Percentiles rank a stretch among this genome's conserved stretches.
Conservation (phyloP, 1,140 invertebrate species). For the Orchesella cincta region DNA sequence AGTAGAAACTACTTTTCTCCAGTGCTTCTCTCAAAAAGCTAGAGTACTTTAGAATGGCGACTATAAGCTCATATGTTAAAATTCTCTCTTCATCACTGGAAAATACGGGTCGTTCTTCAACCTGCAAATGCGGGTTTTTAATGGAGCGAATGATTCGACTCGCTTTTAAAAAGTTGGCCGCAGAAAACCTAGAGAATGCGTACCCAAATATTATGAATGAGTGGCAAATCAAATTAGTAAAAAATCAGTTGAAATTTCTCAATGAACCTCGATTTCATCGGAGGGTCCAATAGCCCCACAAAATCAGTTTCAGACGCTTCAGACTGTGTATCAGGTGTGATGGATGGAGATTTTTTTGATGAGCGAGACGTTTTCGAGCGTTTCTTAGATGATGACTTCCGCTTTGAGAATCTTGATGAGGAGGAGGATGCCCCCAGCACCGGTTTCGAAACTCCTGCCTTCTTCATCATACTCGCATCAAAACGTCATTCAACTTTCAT, state of each 20-base stretch:
- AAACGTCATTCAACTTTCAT: no score
- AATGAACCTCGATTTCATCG: not conserved
- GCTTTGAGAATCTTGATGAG: no score
- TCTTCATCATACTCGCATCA: no score
- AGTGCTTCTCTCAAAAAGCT: constrained; percentile 39
- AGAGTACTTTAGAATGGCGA: constrained; percentile 39
- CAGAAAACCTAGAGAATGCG: constrained; percentile 33
- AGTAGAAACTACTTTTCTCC: constrained; percentile 33
- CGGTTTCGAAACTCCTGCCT: no score
- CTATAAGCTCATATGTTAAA: constrained; percentile 41
- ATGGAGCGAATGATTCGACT: constrained; percentile 40
- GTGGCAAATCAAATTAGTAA: no score
- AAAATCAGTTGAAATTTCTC: no score
- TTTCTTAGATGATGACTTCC: no score
- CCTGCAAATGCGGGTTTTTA: constrained; percentile 2
- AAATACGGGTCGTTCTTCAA: constrained; percentile 35
- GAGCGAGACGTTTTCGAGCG: no score
- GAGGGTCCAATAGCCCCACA: not conserved
- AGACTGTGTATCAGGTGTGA: no score
- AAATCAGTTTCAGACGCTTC: not conserved
- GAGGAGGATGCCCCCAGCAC: no score
- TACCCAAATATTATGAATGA: no score
- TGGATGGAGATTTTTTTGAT: no score
- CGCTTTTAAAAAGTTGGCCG: constrained; percentile 35
- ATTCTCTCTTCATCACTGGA: constrained; percentile 39